phyloP scores from a whole-genome alignment of 2,797 vertebrate genomes.

The Parambassis ranga region DNA sequence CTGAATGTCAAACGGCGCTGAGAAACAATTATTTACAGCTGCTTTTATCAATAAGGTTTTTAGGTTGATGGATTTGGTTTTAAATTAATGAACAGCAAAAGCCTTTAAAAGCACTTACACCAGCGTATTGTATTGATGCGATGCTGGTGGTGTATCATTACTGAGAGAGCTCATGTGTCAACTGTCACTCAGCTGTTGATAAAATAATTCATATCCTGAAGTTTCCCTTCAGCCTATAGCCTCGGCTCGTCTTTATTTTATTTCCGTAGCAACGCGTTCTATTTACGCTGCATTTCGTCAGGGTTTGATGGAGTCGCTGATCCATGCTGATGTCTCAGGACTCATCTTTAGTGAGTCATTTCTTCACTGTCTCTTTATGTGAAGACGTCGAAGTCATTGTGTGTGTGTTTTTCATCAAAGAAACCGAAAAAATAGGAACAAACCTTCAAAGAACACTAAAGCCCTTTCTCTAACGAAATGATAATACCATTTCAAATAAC shows the following conservation, averaged over 20 bases:
- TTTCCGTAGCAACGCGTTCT: conserved; percentile 32
- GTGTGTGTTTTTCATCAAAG: conserved; percentile 3
- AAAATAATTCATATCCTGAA: conserved; percentile 54
- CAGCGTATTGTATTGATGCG: conserved; percentile 57
- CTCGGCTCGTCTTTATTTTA: conserved; percentile 25
- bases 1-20: conserved; percentile 51
- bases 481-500: conserved; percentile 9
- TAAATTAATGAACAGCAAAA: conserved; percentile 69
- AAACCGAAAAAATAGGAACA: background rate
- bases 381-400: too few species aligned
- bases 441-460: conserved; percentile 1
- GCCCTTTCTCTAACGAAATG: conserved; percentile 18
- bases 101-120: conserved; percentile 56
- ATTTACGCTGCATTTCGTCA: conserved; percentile 22
- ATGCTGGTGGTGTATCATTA: conserved; percentile 39
- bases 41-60: conserved; percentile 51
- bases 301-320: conserved; percentile 30
- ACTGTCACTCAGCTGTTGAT: conserved; percentile 60
- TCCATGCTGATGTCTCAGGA: conserved; percentile 23
- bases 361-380: conserved; percentile 22
- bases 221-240: conserved; percentile 10
- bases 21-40: conserved; percentile 69
- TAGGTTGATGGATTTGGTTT: conserved; percentile 55
- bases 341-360: conserved; percentile 29
- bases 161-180: conserved; percentile 47